Evolutionary conservation across 2,888 invertebrate species (phyloP), one percentile per base, ranked within the genome.

Genomic region (Dichetophora obliterata): DNA sequence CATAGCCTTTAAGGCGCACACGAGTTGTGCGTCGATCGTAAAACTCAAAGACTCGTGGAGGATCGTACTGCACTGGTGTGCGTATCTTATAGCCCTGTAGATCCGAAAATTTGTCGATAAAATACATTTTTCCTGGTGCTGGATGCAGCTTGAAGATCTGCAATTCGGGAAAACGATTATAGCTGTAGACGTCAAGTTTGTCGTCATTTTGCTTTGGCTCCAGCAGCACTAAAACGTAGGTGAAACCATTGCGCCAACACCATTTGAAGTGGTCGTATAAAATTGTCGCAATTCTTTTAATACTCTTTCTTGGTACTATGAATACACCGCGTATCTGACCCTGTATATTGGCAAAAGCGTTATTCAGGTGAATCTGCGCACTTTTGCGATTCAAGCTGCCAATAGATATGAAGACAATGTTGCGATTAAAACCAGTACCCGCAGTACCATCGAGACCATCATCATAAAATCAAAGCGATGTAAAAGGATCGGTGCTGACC

Each of bases 161-260:
- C n/a, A 79, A 48, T 0, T 65, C 52, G 0, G 81, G 77, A 69
- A 84, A 84, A 22, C 79, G 79, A 50, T 79, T 81, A 34, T 83
- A 84, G 19, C 72, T 78, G 52, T 80, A 83, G 3, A 82, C 75
- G n/a, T 79, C 72, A 65, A 78, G 81, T 0, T 50, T 22, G 22
- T 1, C 50, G 0, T 31, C 8, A 4, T 5, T 1, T 4, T 31
- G 61, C 19, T 6, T 75, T 57, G 48, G 27, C 75, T 83, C 82
- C 61, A 82, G 76, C 3, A 82, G 52, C 0, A 82, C 80, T 43
- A 84, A n/a, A 0, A 79, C 81, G 69, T 82, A 80, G 0, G 80
- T 80, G 14, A 84, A 83, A 2, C 84, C 84, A 37, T 71, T 79
- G 2, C 75, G 78, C 84, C 84, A 84, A 75, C 84, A 84, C 84